Evolutionary conservation across 2,797 vertebrate species (phyloP), one percentile per base, ranked within the genome.

Genomic region (Alauda arvensis): DNA sequence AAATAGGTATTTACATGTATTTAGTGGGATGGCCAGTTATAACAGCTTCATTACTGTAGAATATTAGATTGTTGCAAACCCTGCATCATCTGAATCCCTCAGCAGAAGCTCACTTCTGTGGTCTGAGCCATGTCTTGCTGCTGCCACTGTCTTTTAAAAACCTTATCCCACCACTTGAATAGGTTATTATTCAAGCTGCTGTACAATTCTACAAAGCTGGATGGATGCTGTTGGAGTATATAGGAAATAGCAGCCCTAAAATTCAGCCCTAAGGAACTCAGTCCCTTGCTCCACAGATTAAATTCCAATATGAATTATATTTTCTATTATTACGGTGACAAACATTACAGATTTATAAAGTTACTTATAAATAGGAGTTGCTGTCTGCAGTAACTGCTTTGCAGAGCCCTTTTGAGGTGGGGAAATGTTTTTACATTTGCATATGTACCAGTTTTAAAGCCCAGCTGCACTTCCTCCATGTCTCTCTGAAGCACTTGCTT

Each of bases 311-410:
- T 9, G 3, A 80, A 71, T 42, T 19, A 10, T 63, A 49, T 65
- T 68, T 57, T 53, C 14, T 65, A 7, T 43, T 46, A 33, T 37
- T 71, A 24, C 0, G 1, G 14, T 0, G 0, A 51, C 29, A 83
- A 82, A 83, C 6, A 2, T 45, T 68, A 33, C 5, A 57, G 34
- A 48, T 89, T 59, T 51, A 29, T 61, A 25, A 84, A 53, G 23
- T 19, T 46, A 49, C 15, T 15, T 46, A 40, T 8, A 48, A 43
- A 14, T 17, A 10, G 40, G 55, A 63, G 19, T 39, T 77, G 34
- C n/a, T 57, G 6, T 23, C 48, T 67, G 19, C 13, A 81, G 52
- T 42, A 49, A 42, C 16, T 65, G 21, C 33, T 67, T 71, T 61
- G 31, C 31, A 70, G 52, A 59, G 11, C 24, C 45, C 69, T 78